Evolutionary conservation across 2,888 invertebrate genomes (phyloP).

Genomic region (Tridacna gigas): DNA sequence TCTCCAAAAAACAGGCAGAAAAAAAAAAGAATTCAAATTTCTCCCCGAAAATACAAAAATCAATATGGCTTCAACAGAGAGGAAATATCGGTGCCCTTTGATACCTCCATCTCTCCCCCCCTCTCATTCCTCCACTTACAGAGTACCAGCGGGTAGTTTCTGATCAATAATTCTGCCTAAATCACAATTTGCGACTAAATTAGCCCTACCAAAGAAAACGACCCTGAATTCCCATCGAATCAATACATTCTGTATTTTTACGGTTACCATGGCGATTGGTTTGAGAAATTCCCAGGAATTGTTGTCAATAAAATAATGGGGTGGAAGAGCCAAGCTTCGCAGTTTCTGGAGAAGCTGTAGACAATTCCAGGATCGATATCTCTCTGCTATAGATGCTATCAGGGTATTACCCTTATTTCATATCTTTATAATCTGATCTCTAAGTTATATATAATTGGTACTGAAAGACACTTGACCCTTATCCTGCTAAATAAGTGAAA

Average conservation of each 20-base stretch:
- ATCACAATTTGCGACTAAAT: slow-evolving; percentile 57
- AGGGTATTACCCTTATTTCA: slow-evolving; percentile 8
- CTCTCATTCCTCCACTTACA: slow-evolving; percentile 6
- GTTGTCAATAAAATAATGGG: slow-evolving; percentile 52
- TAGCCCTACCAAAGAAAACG: slow-evolving; percentile 42
- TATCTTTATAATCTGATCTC: too few species aligned
- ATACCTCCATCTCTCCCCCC: neutral
- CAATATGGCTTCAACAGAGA: slow-evolving; percentile 10
- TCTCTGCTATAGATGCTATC: neutral
- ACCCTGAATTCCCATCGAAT: slow-evolving; percentile 50
- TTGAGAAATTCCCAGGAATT: slow-evolving; percentile 37
- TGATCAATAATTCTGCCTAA: slow-evolving; percentile 56
- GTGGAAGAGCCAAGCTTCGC: slow-evolving; percentile 33
- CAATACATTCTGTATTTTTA: slow-evolving; percentile 51
- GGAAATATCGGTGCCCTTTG: slow-evolving; percentile 3
- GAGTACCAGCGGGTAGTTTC: slow-evolving; percentile 56
- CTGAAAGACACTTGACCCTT: too few species aligned
- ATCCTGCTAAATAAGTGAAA: too few species aligned
- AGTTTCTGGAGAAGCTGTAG: slow-evolving; percentile 7
- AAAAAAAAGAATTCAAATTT: neutral
- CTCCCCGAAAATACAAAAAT: slow-evolving; percentile 19
- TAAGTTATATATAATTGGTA: too few species aligned
- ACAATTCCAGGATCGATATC: slow-evolving; percentile 5
- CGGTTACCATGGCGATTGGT: slow-evolving; percentile 50
- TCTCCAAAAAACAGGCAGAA: neutral